These are phyloP conservation scores for Struthio camelus DNA, from an alignment of 2,113 vertebrate genomes.

Conservation along the genomic window DNA sequence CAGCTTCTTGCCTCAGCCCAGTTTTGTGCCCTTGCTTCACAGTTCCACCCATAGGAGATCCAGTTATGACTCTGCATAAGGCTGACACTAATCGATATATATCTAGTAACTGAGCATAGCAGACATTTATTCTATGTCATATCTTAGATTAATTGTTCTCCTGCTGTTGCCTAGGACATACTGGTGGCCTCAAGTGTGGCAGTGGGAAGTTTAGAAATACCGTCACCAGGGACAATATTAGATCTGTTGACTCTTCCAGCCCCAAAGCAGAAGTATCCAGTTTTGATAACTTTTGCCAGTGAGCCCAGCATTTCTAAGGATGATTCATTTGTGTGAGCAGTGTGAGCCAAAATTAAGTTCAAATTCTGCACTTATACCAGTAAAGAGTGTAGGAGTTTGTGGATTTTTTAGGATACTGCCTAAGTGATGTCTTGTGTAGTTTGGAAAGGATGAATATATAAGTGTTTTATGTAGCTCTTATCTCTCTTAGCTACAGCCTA, in stretches of 20 bases:
- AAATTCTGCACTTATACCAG: slow-evolving; percentile 43
- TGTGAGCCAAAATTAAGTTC: slow-evolving; percentile 57
- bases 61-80: not conserved
- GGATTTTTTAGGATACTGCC: slow-evolving; percentile 53
- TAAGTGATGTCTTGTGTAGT: slow-evolving; percentile 16
- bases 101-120: not conserved
- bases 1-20: not conserved
- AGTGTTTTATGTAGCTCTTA: not conserved
- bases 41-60: not conserved
- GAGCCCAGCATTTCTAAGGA: not conserved
- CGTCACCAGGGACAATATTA: not conserved
- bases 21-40: not conserved
- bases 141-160: not conserved
- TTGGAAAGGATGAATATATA: slow-evolving; percentile 25
- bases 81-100: not conserved
- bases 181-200: not conserved
- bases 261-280: not conserved
- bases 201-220: not conserved
- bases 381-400: slow-evolving; percentile 55
- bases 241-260: not conserved
- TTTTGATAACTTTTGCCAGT: not conserved
- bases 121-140: not conserved
- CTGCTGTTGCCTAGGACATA: not conserved
- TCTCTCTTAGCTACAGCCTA: not conserved
- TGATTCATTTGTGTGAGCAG: slow-evolving; percentile 59